Conservation (phyloP, 2,113 vertebrate species). For the Ctenodactylus gundi region DNA sequence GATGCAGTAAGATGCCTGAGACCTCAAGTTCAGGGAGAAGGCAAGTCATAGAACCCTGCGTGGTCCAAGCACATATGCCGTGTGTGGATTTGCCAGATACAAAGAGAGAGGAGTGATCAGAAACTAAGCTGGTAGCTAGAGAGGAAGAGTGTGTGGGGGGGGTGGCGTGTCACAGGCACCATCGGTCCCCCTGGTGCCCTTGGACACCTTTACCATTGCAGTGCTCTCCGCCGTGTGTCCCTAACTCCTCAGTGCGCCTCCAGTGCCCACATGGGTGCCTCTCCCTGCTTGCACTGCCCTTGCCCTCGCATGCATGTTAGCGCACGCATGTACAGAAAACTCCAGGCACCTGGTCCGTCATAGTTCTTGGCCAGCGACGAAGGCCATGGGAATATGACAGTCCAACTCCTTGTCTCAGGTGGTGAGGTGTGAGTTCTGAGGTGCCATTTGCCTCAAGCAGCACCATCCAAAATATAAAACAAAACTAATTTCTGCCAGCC, state of each 20-base stretch:
- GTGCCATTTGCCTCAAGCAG: neutral
- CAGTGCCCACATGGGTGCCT: neutral
- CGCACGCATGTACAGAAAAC: neutral
- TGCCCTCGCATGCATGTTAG: neutral
- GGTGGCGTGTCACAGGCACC: accelerated
- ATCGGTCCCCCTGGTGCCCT: neutral
- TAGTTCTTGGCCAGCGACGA: neutral
- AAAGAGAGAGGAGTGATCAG: neutral
- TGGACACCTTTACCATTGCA: neutral
- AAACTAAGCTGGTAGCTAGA: neutral
- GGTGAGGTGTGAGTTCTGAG: neutral
- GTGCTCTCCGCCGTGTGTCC: neutral
- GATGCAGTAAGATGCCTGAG: neutral
- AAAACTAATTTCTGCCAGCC: neutral
- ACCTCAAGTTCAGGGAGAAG: neutral
- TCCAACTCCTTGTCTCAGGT: neutral
- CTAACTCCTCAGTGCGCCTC: neutral
- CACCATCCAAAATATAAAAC: neutral
- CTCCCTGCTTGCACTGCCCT: neutral
- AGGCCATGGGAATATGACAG: neutral
- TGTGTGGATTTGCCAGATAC: neutral
- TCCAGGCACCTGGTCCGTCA: neutral
- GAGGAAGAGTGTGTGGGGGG: neutral
- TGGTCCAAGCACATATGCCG: neutral
- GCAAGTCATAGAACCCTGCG: neutral